Evolutionary conservation across 2,113 vertebrate species (phyloP), one percentile per base, ranked within the genome.

Genomic region (Serinus canaria): DNA sequence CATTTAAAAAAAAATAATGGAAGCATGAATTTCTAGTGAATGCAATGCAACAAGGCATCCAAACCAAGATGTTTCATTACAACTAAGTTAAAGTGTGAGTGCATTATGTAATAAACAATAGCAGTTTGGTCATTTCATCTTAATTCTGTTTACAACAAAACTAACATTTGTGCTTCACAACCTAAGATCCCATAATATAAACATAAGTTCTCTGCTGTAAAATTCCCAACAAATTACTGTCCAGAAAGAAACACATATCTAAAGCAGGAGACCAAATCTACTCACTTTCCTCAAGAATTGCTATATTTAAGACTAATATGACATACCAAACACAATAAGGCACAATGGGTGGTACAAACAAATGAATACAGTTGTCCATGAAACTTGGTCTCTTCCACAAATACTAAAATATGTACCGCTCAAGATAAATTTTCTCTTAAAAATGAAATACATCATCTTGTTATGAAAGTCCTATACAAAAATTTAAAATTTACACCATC

Each of bases 381-480:
- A 94, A 94, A 94, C 69, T 94, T 89, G 41, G 68, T 95, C 97
- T 95, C 74, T 90, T 97, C 84, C 97, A 97, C 97, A 97, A 97
- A 97, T 97, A 97, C 94, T 97, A 98, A 98, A 97, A 98, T 97
- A 97, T 87, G 98, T 98, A 99, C 98, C 98, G 96, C 96, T 97
- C 96, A 96, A 97, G 95, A 97, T 97, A 98, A 96, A 97, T 94
- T 89, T 93, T 94, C 92, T 96, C 92, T 92, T 97, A 98, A 97
- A 98, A 97, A 97, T 94, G 97, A 98, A 98, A 98, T 98, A 98
- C 97, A 97, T 95, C 95, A 97, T 97, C 95, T 98, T 98, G 97
- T 98, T 98, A 98, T 35, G 98, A 98, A 98, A 98, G 96, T 98
- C 97, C 98, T 99, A 98, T 98, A 99, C 98, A 99, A 97, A 98